Base-by-base conservation (phyloP, 92 coral and sea anemone species). In the Heteractis magnifica region DNA sequence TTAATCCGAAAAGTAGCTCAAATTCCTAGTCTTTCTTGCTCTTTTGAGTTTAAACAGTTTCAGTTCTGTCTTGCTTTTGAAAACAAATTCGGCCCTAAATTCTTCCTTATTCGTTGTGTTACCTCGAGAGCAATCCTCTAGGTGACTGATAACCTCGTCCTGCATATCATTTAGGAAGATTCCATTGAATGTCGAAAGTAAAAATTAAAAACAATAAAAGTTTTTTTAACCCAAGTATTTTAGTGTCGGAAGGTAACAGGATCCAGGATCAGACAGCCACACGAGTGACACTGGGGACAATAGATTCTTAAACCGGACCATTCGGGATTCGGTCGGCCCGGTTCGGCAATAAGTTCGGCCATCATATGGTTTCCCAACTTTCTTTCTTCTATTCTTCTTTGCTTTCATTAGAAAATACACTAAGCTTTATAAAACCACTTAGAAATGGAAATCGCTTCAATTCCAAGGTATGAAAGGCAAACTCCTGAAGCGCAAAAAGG, bases 241-340 rank as follows among this genome's bases (percentile, higher is more conserved):
- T 41, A 50, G 84, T 65, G 77, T 62, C 77, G 19, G 77, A 77
- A 81, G 64, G 84, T 81, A 81, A 81, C 84, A 64, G 44, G 44
- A 34, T 34, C 44, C 44, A 34, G 84, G 77, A n/a, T 13, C 83
- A 53, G 59, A 77, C 52, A 10, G 9, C 52, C 16, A 53, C 12
- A 34, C 72, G 49, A 62, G 56, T 23, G 52, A n/a, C 52, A 12
- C 51, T 21, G 48, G 79, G 81, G 49, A 62, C n/a, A 4, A 68
- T 68, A 56, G 72, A 16, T 79, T 18, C 10, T 15, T 16, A 15
- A 49, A 76, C 58, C 41, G 72, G 51, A n/a, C 16, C 51, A 59
- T 53, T 56, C 70, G 82, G 82, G 60, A 64, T 72, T 60, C 81
- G 81, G 52, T 21, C 51, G 49, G 53, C 6, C 20, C 26, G 81